Evolutionary conservation across 2,797 vertebrate genomes (phyloP).

Genomic region (Amphiprion clarkii): DNA sequence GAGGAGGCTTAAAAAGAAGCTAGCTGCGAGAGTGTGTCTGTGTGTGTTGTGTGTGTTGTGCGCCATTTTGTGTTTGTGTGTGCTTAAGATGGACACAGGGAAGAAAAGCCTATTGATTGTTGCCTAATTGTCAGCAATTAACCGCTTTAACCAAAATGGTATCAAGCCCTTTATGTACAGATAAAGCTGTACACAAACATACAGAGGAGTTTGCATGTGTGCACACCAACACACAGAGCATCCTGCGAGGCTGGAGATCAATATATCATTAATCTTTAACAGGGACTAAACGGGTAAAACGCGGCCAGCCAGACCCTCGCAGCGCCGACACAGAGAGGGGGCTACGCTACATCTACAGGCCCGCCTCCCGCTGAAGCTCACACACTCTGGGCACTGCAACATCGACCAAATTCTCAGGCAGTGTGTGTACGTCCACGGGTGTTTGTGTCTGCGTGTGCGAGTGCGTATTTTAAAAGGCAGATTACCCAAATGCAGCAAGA

Average conservation of each 20-base stretch:
- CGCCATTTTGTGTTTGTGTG: conserved; percentile 68
- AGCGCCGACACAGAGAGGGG: conserved; percentile 73
- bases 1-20: conserved; percentile 83
- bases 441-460: conserved; percentile 45
- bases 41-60: conserved; percentile 49
- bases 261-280: conserved; percentile 88
- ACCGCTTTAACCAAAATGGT: conserved; percentile 61
- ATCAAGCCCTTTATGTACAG: conserved; percentile 49
- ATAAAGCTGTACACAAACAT: conserved; percentile 42
- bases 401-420: conserved; percentile 72
- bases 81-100: conserved; percentile 58
- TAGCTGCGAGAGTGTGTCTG: conserved; percentile 63
- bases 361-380: conserved; percentile 61
- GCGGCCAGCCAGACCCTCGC: conserved; percentile 82
- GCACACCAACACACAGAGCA: conserved; percentile 31
- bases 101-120: conserved; percentile 53
- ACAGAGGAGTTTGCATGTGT: conserved; percentile 17
- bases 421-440: conserved; percentile 24
- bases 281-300: conserved; percentile 85
- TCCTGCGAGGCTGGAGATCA: conserved; percentile 77
- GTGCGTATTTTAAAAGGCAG: conserved; percentile 80
- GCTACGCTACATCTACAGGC: conserved; percentile 78
- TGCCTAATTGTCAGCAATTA: conserved; percentile 74
- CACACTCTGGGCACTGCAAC: conserved; percentile 65
- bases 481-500: conserved; percentile 80